Evolutionary conservation across 1,140 invertebrate genomes (phyloP), one percentile per base, ranked within the genome.

Genomic region (Musca vetustissima): DNA sequence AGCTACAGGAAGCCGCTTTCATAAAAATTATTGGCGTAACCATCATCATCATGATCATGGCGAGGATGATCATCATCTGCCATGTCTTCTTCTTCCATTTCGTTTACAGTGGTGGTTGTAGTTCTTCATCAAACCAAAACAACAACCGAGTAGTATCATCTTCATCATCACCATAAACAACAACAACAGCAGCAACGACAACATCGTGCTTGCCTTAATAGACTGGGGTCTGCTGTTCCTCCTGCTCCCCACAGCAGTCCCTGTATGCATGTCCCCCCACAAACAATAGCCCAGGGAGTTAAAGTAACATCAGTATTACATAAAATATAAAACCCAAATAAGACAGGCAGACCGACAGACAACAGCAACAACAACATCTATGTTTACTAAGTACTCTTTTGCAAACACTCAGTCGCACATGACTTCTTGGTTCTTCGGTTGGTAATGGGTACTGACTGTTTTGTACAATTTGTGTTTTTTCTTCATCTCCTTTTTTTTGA

Each of bases 1-100:
- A 43, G 11, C 78, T 79, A 77, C 78, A 80, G 78, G 78, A 80
- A 80, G 74, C 78, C 75, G 72, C 52, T 69, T 69, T 69, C 59
- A 69, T 64, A 64, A 65, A 69, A 61, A 61, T 61, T 61, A 61
- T 61, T 61, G 70, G 71, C 64, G 70, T 66, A 61, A 61, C 57
- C 57, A 61, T 61, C 57, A 61, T 61, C 57, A 57, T 57, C 24
- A 57, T 57, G 24, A 57, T 57, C 15, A 61, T 43, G n/a, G 36
- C 17, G 71, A 68, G 49, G 36, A 13, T 43, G 36, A 43, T 43
- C 7, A 57, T 57, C 24, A 57, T 57, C 69, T 72, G 25, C 59
- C 13, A 8, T 43, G 36, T 43, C 36, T 43, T 43, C 36, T 28
- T 8, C 28, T 28, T 28, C 8, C 3, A 4, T 8, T 4, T 3